phyloP scores from a whole-genome alignment of 1,140 invertebrate species.

The Sipha flava region DNA sequence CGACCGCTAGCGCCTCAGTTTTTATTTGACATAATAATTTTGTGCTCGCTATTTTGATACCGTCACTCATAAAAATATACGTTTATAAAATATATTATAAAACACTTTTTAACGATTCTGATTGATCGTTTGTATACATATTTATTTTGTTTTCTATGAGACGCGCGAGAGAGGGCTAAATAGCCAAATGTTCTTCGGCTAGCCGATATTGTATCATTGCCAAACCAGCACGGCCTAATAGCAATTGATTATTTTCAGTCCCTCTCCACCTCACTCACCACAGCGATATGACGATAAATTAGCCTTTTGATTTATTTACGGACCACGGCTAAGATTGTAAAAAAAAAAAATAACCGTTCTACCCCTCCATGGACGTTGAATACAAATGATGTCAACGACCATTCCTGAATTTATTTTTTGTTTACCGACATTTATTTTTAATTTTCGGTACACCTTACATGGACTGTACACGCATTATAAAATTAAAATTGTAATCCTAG shows the following conservation, averaged over 20 bases:
- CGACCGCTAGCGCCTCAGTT: no score
- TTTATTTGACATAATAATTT: no score
- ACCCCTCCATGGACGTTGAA: not conserved
- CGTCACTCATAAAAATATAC: no score
- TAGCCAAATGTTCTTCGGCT: not conserved
- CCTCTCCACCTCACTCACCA: not conserved
- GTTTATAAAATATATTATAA: not conserved
- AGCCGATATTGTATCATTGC: constrained; percentile 12
- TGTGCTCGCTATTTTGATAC: not conserved
- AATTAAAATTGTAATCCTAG: no score
- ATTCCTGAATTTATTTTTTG: no score
- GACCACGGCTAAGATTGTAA: not conserved
- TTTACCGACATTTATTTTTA: no score
- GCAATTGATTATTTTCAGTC: constrained; percentile 2
- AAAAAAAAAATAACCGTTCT: not conserved
- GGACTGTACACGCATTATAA: no score
- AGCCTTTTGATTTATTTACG: not conserved
- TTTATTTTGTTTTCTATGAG: not conserved
- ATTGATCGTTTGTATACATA: not conserved
- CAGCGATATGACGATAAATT: not conserved
- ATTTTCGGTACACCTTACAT: no score
- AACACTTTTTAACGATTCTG: not conserved
- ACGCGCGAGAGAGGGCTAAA: not conserved
- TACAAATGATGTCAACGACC: not conserved
- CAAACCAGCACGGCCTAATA: not conserved